These are phyloP conservation scores for Labroides dimidiatus DNA, from an alignment of 2,797 vertebrate species.

Conservation along the genomic window DNA sequence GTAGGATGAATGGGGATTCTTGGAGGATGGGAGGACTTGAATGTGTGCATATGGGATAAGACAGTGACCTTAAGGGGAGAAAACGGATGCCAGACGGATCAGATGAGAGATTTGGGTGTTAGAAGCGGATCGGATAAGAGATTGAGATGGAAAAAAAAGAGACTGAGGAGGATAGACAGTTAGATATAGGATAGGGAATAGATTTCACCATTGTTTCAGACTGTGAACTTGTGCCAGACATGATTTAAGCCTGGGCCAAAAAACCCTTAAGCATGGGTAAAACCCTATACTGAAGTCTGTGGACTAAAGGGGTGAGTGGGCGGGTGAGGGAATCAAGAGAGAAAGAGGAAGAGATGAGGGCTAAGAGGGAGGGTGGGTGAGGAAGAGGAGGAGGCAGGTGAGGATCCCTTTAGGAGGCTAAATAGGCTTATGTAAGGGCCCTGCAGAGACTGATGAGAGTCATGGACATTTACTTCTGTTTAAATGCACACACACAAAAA, in stretches of 20 bases:
- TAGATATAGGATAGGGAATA: conserved; percentile 45
- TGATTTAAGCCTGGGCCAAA: conserved; percentile 68
- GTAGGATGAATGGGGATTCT: conserved; percentile 64
- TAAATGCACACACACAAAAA: conserved; percentile 41
- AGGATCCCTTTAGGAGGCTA: conserved; percentile 61
- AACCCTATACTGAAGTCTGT: conserved; percentile 54
- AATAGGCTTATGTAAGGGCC: conserved; percentile 71
- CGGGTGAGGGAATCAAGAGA: conserved; percentile 60
- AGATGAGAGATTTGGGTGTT: conserved; percentile 61
- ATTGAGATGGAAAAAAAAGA: conserved; percentile 58
- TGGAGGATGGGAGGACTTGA: conserved; percentile 54
- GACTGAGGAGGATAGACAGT: conserved; percentile 27
- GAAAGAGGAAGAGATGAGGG: conserved; percentile 26
- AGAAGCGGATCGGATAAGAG: conserved; percentile 58
- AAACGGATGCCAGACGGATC: conserved; percentile 66
- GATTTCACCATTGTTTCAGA: conserved; percentile 57
- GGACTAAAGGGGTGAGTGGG: conserved; percentile 65
- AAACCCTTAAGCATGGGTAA: conserved; percentile 64
- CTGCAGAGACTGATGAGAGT: conserved; percentile 54
- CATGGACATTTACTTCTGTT: conserved; percentile 59
- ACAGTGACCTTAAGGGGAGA: conserved; percentile 63
- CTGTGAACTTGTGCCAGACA: conserved; percentile 67
- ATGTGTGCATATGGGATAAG: conserved; percentile 72
- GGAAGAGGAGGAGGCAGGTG: conserved; percentile 57
- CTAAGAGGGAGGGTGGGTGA: conserved; percentile 4